A percentile compares a stretch with the other conserved stretches of the same genome.
Conservation (phyloP, 2,113 vertebrate species). For the Meles meles region DNA sequence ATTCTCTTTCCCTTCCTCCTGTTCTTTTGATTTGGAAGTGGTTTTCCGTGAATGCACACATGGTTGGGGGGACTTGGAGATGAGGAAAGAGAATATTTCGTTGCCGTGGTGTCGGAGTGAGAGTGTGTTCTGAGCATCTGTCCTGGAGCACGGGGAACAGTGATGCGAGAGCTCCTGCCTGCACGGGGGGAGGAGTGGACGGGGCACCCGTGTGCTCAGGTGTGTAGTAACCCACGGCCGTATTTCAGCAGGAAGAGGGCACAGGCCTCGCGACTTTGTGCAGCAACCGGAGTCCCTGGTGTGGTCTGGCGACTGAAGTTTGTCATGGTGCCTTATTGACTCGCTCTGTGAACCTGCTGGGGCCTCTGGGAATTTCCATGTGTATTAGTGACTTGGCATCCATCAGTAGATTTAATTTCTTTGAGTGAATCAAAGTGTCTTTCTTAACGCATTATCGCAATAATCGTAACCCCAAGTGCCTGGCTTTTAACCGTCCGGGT, state of each 20-base stretch:
- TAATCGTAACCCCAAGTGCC: neutral
- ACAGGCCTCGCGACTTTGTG: accelerated
- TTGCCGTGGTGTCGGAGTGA: neutral
- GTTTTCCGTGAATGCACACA: neutral
- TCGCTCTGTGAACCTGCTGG: neutral
- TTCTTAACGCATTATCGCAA: neutral
- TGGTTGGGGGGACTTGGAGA: neutral
- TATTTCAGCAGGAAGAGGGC: neutral
- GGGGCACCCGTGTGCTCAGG: accelerated
- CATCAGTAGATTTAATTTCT: neutral
- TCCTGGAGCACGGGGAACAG: neutral
- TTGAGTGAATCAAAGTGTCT: neutral
- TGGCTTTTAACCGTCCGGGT: too few relatives aligned
- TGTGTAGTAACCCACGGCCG: accelerated
- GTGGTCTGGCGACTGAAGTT: neutral
- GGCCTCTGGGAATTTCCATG: neutral
- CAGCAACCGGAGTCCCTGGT: neutral
- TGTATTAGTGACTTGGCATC: neutral
- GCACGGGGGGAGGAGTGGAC: too few relatives aligned
- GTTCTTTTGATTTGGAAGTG: neutral
- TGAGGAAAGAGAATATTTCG: neutral
- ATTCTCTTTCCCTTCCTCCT: neutral
- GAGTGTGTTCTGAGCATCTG: neutral
- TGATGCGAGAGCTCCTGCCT: neutral
- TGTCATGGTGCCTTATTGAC: neutral